phyloP scores from a whole-genome alignment of 2,888 invertebrate genomes.

The Lordiphosa fenestrarum region DNA sequence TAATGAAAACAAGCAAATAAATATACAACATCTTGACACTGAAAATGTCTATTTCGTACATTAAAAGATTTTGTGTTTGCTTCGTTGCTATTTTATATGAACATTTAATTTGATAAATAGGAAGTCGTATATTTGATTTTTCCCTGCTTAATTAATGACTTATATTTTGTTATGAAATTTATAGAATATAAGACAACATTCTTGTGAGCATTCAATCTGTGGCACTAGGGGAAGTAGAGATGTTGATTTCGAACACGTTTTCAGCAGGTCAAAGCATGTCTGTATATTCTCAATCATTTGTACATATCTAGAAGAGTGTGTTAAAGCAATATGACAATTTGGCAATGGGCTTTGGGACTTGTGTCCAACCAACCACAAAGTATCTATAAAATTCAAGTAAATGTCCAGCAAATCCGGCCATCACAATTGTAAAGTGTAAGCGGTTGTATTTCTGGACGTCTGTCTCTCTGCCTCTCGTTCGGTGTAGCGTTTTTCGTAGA shows the following conservation, averaged over 20 bases:
- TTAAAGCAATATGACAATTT: too few species aligned
- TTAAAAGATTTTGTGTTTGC: slow-evolving; percentile 52
- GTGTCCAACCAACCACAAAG: too few species aligned
- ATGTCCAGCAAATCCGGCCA: too few species aligned
- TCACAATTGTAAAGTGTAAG: not conserved
- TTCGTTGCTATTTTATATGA: slow-evolving; percentile 23
- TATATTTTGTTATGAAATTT: slow-evolving; percentile 9
- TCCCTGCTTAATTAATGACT: slow-evolving; percentile 9
- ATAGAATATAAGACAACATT: too few species aligned
- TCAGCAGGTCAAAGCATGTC: too few species aligned
- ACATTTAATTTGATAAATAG: slow-evolving; percentile 31
- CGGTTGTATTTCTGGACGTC: not conserved
- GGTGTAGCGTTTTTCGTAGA: slow-evolving; percentile 15
- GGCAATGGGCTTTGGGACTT: too few species aligned
- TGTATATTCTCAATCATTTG: too few species aligned
- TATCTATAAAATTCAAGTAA: too few species aligned
- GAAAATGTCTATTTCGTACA: slow-evolving; percentile 52
- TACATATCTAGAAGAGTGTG: too few species aligned
- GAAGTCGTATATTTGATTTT: slow-evolving; percentile 24
- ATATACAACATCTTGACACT: slow-evolving; percentile 55
- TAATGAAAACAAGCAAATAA: slow-evolving; percentile 49
- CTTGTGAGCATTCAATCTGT: too few species aligned
- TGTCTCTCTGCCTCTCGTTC: not conserved
- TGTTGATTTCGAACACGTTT: too few species aligned
- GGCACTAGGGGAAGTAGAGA: too few species aligned